phyloP scores from a whole-genome alignment of 2,888 invertebrate genomes.

The Aplocera efformata region DNA sequence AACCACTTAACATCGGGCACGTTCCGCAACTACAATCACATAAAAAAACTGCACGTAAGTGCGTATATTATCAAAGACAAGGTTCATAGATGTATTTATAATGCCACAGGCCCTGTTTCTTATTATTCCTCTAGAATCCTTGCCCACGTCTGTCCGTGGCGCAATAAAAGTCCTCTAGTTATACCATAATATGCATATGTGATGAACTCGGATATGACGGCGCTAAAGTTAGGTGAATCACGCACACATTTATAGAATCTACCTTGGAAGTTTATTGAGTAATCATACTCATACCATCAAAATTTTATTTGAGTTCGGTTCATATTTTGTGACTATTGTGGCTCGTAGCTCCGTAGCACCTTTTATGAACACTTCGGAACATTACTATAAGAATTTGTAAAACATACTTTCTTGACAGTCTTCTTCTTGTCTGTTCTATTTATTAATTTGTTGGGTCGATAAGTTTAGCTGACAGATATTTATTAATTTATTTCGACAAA shows the following conservation, averaged over 20 bases:
- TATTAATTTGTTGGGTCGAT: too few relatives aligned
- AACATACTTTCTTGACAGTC: too few relatives aligned
- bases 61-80: too few relatives aligned
- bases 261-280: slow-evolving; percentile 33
- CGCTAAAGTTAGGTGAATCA: slow-evolving; percentile 53
- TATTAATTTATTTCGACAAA: too few relatives aligned
- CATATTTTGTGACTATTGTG: neutral
- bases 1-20: too few relatives aligned
- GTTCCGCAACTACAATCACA: too few relatives aligned
- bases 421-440: too few relatives aligned
- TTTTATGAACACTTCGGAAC: too few relatives aligned
- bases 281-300: slow-evolving; percentile 21
- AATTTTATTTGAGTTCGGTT: neutral
- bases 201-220: slow-evolving; percentile 58
- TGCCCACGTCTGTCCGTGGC: slow-evolving; percentile 62
- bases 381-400: too few relatives aligned
- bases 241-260: slow-evolving; percentile 31
- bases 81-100: too few relatives aligned
- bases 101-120: slow-evolving; percentile 27
- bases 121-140: slow-evolving; percentile 38
- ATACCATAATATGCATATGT: slow-evolving; percentile 72
- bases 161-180: slow-evolving; percentile 70
- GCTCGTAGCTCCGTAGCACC: slow-evolving; percentile 1
- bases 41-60: too few relatives aligned
- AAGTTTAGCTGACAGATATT: too few relatives aligned